Evolutionary conservation across 1,140 invertebrate genomes (phyloP), one percentile per base, ranked within the genome.

Genomic region (Colletes latitarsis): DNA sequence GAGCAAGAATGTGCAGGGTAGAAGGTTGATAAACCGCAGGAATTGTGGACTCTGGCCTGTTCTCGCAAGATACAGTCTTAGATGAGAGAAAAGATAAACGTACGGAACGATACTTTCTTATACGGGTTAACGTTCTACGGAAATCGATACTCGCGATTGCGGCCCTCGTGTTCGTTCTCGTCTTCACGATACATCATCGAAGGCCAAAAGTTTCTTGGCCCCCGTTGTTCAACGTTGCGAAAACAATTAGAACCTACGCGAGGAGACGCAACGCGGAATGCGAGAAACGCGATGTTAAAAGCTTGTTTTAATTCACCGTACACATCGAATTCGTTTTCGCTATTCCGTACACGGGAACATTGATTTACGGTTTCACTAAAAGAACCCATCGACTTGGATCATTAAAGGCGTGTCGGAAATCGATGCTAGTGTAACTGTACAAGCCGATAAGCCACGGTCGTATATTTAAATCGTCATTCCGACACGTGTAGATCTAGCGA

Each of bases 361-460:
- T 52, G 49, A 79, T 79, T 64, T 63, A 64, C 69, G 58, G 49
- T 64, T 6, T 78, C 58, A 46, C 43, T 17, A 14, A n/a, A 71
- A 55, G 12, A 52, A 52, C 14, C 15, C 30, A 30, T 64, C 49
- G 19, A 17, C 57, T 64, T n/a, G 43, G 53, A 73, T 78, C 60
- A 72, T 78, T 72, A 73, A 72, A 69, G 74, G 67, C 19, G 79
- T 49, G 66, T 69, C 60, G 66, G 52, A 81, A 66, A 70, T 77
- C 66, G 10, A 70, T 52, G 67, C 58, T 77, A 57, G n/a, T 49
- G 52, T 81, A 81, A 81, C 79, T 81, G 79, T 81, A 81, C 74
- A 70, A 15, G 52, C 8, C 49, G 43, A 62, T 60, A 49, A n/a
- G 3, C n/a, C 10, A 21, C 3, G 17, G 6, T 21, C 6, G 52